Percentiles rank a stretch among this genome's conserved stretches.
Evolutionary conservation across 2,113 vertebrate genomes (phyloP).

Genomic region (Blennius ocellaris): DNA sequence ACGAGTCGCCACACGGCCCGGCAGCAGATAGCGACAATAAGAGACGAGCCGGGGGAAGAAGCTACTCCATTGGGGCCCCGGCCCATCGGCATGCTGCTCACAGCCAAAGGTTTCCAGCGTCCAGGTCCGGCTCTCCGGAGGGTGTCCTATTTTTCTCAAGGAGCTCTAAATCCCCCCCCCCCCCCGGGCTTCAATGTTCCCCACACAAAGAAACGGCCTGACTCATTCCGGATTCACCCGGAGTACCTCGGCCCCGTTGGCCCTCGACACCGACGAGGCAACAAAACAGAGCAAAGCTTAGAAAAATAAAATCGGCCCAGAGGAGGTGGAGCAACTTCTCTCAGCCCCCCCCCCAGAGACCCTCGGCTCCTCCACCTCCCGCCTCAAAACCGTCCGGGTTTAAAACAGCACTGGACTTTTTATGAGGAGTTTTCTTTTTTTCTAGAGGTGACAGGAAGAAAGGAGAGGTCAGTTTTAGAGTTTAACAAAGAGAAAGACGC

Average conservation of each 20-base stretch:
- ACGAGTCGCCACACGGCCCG: constrained; percentile 22
- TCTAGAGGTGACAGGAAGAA: background rate
- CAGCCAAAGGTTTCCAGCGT: constrained; percentile 34
- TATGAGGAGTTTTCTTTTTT: constrained; percentile 6
- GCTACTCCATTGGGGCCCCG: constrained; percentile 24
- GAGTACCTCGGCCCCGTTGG: constrained; percentile 29
- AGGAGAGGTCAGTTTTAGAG: background rate
- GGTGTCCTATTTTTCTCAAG: constrained; percentile 54
- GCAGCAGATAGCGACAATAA: constrained; percentile 48
- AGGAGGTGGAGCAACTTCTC: constrained; percentile 34
- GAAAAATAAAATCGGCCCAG: constrained; percentile 30
- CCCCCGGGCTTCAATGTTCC: constrained; percentile 52
- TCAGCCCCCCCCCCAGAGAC: constrained; percentile 20
- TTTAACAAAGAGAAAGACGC: too few relatives aligned
- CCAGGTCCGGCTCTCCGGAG: constrained; percentile 57
- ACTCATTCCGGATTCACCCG: constrained; percentile 67
- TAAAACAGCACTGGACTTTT: constrained; percentile 11
- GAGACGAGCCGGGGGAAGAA: background rate
- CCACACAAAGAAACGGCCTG: constrained; percentile 58
- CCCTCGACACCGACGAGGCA: constrained; percentile 46
- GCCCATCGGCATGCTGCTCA: constrained; percentile 71
- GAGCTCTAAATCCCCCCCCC: constrained; percentile 64
- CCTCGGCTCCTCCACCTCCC: constrained; percentile 32
- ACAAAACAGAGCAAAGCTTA: constrained; percentile 44
- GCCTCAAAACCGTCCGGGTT: background rate